Base-by-base conservation (phyloP, 2,113 vertebrate genomes). In the Colius striatus region DNA sequence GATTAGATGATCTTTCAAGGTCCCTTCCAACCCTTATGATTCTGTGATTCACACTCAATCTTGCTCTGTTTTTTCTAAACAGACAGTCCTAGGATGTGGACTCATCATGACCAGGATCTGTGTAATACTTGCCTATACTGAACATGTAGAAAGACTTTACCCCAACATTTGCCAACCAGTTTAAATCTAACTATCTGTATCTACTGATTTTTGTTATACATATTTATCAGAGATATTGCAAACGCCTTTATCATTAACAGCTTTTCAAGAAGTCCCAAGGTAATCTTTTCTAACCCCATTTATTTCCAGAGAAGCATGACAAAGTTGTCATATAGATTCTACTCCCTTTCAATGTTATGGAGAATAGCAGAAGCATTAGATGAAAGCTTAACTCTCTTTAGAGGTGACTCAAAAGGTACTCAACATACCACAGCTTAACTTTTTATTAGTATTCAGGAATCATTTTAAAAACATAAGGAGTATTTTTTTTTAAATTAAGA, bases 81-180 rank as follows among this genome's bases (percentile, higher is more conserved):
- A 41, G 80, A 45, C 20, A 57, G 10, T 16, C 13, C 23, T 21
- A 47, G 68, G 19, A 57, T 1, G 11, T 4, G 15, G 41, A 50
- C 18, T 48, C 9, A 16, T 8, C 27, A 29, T 0, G 0, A 50
- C 14, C 32, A 63, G 15, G 8, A 7, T 6, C 54, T 60, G 10
- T 17, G 13, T 4, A 68, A 79, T 41, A 14, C 32, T 71, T 62
- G n/a, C 32, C 88, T 27, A 41, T 13, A 50, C 7, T 22, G 18
- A 63, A 68, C 4, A 70, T 2, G 53, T 4, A 73, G 6, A 29
- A 71, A 63, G 38, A 50, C 22, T 13, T 7, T 34, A 77, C 26
- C 29, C 29, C 16, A 61, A 55, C 29, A 29, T 71, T 41, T 57
- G 45, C 26, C 16, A 36, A 27, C 6, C 36, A 57, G 20, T 65